These are phyloP conservation scores for Zophobas morio DNA, from an alignment of 1,140 invertebrate genomes.

Conservation along the genomic window DNA sequence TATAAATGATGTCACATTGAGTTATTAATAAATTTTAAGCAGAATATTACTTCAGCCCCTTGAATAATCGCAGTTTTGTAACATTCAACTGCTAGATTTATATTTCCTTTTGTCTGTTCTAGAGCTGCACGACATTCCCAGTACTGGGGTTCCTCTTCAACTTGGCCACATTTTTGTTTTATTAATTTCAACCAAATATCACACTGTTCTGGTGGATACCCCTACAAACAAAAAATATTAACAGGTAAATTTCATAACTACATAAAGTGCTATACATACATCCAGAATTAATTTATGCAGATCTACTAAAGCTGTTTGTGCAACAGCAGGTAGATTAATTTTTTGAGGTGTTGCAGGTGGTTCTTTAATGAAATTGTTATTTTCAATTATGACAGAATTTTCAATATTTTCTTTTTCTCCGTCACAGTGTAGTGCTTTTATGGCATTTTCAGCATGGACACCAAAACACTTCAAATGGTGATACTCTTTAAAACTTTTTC, in stretches of 20 bases:
- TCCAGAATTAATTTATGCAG: constrained; percentile 65
- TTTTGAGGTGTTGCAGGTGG: background rate
- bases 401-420: constrained; percentile 73
- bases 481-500: constrained; percentile 69
- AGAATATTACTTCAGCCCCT: constrained; percentile 69
- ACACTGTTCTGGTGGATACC: constrained; percentile 69
- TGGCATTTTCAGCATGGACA: constrained; percentile 62
- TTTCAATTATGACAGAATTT: constrained; percentile 25
- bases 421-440: constrained; percentile 63
- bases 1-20: constrained; percentile 38
- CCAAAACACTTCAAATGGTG: constrained; percentile 72
- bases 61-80: constrained; percentile 71
- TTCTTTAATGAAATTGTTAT: constrained; percentile 53
- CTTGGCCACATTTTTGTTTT: constrained; percentile 65
- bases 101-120: constrained; percentile 70
- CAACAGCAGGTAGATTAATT: constrained; percentile 1
- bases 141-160: constrained; percentile 68
- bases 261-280: constrained; percentile 55
- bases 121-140: constrained; percentile 74
- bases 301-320: constrained; percentile 63
- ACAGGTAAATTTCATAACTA: background rate
- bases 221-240: constrained; percentile 54
- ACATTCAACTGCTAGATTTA: constrained; percentile 71
- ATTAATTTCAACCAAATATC: constrained; percentile 71
- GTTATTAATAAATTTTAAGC: background rate